phyloP scores from a whole-genome alignment of 2,888 invertebrate species.

The Agapostemon virescens region DNA sequence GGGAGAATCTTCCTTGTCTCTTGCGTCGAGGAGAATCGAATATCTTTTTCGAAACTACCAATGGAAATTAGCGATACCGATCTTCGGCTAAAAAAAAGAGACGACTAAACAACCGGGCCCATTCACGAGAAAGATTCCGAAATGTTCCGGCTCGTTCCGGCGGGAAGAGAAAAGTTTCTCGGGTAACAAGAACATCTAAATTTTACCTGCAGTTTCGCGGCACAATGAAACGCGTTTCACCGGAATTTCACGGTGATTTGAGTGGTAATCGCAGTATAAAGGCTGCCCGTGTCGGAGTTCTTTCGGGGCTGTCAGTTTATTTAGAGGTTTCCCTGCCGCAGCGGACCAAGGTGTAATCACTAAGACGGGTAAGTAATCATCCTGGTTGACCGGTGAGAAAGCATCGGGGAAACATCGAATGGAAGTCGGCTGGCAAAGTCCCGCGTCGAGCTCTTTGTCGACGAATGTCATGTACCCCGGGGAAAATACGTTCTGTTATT shows the following conservation, averaged over 20 bases:
- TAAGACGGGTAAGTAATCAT: conserved; percentile 71
- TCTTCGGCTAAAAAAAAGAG: neutral
- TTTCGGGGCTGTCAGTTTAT: conserved; percentile 63
- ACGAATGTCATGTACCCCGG: conserved; percentile 61
- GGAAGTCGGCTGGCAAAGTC: conserved; percentile 42
- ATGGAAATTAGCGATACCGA: neutral
- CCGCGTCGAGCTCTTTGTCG: conserved; percentile 62
- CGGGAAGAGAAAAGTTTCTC: conserved; percentile 46
- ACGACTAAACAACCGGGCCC: neutral
- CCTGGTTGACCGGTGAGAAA: conserved; percentile 52
- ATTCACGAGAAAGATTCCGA: neutral
- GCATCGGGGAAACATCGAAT: conserved; percentile 31
- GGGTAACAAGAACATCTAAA: conserved; percentile 50
- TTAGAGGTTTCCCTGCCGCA: conserved; percentile 55
- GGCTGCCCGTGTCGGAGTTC: conserved; percentile 61
- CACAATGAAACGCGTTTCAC: conserved; percentile 74
- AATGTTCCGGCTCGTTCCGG: neutral
- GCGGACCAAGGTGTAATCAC: conserved; percentile 72
- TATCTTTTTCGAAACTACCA: neutral
- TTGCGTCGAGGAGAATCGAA: too few species aligned
- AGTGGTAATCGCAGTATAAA: conserved; percentile 78
- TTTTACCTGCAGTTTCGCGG: conserved; percentile 63
- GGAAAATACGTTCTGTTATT: conserved; percentile 64
- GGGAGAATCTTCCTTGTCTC: too few species aligned
- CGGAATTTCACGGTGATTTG: conserved; percentile 78